phyloP scores from a whole-genome alignment of 2,888 invertebrate species.

The Automeris io region DNA sequence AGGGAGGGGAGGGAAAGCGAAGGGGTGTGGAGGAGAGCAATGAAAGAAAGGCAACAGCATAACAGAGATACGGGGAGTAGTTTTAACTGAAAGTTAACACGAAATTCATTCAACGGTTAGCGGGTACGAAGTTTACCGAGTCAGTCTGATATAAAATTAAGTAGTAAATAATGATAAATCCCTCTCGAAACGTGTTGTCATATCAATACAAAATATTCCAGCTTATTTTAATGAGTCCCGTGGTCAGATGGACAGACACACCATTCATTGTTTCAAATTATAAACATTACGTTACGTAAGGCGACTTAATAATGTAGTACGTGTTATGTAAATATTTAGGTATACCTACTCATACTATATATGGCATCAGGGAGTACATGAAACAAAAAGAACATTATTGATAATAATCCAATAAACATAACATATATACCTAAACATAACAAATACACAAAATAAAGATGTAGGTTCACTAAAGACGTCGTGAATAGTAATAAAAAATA shows the following conservation, averaged over 20 bases:
- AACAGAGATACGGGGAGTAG: too few relatives aligned
- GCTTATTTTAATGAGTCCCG: constrained; percentile 22
- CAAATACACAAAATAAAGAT: constrained; percentile 1
- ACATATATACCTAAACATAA: constrained; percentile 6
- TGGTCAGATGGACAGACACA: constrained; percentile 6
- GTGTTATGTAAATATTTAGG: constrained; percentile 15
- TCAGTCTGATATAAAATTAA: constrained; percentile 15
- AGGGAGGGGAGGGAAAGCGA: too few relatives aligned
- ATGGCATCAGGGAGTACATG: constrained; percentile 69
- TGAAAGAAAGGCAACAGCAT: too few relatives aligned
- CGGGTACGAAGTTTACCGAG: neutral
- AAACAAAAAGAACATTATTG: constrained; percentile 58
- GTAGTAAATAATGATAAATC: constrained; percentile 27
- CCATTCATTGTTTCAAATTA: constrained; percentile 17
- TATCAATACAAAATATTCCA: constrained; percentile 33
- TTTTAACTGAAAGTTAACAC: too few relatives aligned
- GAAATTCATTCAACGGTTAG: neutral
- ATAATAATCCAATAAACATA: constrained; percentile 2
- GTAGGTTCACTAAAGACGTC: neutral
- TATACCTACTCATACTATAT: constrained; percentile 70
- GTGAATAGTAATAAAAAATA: neutral
- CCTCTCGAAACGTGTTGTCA: constrained; percentile 23
- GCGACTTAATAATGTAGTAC: constrained; percentile 8
- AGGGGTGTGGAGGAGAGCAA: too few relatives aligned
- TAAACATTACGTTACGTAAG: constrained; percentile 9